Percentiles rank a stretch among this genome's conserved stretches.
Conservation (phyloP, 2,888 invertebrate genomes). For the Epinotia brunnichana region DNA sequence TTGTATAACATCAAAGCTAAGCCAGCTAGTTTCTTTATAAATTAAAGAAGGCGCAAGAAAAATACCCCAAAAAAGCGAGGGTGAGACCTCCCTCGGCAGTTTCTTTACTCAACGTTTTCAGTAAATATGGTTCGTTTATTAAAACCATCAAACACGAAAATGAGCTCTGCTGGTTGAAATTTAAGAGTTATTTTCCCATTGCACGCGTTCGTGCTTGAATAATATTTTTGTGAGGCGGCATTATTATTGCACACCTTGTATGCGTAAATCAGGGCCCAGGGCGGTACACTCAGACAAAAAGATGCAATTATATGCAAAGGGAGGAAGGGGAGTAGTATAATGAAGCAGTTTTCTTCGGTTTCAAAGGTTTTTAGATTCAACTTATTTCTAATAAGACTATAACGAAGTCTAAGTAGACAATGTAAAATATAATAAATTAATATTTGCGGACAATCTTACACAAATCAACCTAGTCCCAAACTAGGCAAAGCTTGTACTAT, state of each 20-base stretch:
- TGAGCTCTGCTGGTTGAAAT: slow-evolving; percentile 54
- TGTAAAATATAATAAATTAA: no score
- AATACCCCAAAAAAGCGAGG: slow-evolving; percentile 77
- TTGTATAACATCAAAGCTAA: slow-evolving; percentile 40
- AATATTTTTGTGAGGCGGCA: slow-evolving; percentile 77
- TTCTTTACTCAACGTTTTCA: slow-evolving; percentile 79
- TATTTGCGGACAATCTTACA: no score
- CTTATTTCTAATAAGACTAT: slow-evolving; percentile 31
- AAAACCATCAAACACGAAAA: slow-evolving; percentile 53
- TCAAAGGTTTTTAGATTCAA: slow-evolving; percentile 33
- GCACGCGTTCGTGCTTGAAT: slow-evolving; percentile 57
- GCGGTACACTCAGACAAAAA: slow-evolving; percentile 78
- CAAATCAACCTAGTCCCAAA: no score
- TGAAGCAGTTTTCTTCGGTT: slow-evolving; percentile 59
- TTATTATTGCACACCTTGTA: slow-evolving; percentile 84
- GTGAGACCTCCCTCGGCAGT: slow-evolving; percentile 72
- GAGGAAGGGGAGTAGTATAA: slow-evolving; percentile 62
- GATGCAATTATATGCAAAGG: slow-evolving; percentile 82
- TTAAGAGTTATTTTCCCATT: slow-evolving; percentile 58
- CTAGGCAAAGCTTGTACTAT: no score
- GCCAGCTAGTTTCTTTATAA: slow-evolving; percentile 74
- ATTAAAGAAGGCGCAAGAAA: slow-evolving; percentile 75
- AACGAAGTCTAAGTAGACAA: not conserved
- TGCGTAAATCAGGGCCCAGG: slow-evolving; percentile 83
- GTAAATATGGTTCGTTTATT: slow-evolving; percentile 70